These are phyloP conservation scores for Cyrtodaria siliqua DNA, from an alignment of 2,888 invertebrate species.

Conservation along the genomic window DNA sequence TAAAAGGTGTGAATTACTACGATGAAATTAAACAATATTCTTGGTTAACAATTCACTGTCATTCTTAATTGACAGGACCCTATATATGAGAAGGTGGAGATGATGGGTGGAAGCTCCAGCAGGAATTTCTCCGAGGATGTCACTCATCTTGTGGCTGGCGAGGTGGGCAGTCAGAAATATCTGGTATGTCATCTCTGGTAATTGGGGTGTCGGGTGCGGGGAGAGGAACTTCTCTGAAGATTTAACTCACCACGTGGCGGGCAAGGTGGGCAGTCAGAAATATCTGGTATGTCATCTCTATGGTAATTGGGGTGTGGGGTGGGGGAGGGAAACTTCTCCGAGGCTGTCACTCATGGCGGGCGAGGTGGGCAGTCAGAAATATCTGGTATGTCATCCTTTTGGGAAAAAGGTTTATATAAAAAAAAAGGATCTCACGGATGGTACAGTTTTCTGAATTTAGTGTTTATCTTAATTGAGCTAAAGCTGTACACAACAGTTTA, in stretches of 20 bases:
- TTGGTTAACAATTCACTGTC: too few species aligned
- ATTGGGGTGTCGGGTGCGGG: background rate
- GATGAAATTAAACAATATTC: too few species aligned
- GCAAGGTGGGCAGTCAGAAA: background rate
- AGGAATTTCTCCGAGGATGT: conserved; percentile 87
- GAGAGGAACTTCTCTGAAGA: background rate
- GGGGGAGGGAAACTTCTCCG: conserved; percentile 85
- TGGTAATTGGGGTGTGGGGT: conserved; percentile 85
- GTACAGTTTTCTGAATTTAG: background rate
- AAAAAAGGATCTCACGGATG: background rate
- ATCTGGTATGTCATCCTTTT: conserved; percentile 78
- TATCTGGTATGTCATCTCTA: conserved; percentile 8
- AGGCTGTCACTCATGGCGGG: conserved; percentile 92
- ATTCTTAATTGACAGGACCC: too few species aligned
- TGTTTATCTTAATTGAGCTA: too few species aligned
- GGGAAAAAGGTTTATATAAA: too few species aligned
- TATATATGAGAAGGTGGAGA: conserved; percentile 74
- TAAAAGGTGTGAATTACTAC: too few species aligned
- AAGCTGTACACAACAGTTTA: too few species aligned
- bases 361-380: conserved; percentile 86
- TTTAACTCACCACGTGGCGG: background rate
- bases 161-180: conserved; percentile 86
- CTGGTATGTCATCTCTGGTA: conserved; percentile 67
- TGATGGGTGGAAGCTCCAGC: conserved; percentile 85
- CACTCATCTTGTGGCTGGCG: conserved; percentile 93